Percentiles rank a stretch among this genome's conserved stretches.
Conservation (phyloP, 2,797 vertebrate genomes). For the Cephalopachus bancanus region DNA sequence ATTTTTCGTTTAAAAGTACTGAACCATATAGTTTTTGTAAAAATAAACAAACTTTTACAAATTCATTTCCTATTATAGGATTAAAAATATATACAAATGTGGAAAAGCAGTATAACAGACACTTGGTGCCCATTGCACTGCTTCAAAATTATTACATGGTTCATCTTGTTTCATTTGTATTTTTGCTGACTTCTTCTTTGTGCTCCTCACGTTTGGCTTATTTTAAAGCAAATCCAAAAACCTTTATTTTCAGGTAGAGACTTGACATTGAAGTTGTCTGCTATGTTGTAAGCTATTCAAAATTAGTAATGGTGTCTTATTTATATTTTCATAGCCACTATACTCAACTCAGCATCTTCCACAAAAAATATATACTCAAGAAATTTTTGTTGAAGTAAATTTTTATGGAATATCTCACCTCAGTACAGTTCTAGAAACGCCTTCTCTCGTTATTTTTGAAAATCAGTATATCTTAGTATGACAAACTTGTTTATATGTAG, state of each 20-base stretch:
- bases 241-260: not conserved
- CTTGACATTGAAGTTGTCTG: not conserved
- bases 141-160: not conserved
- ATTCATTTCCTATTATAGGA: not conserved
- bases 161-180: not conserved
- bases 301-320: not conserved
- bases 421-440: not conserved
- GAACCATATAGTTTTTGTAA: not conserved
- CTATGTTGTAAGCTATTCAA: not conserved
- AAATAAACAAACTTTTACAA: not conserved
- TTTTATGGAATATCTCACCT: not conserved
- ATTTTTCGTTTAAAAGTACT: slow-evolving; percentile 30
- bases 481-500: not conserved
- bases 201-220: accelerated
- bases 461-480: not conserved
- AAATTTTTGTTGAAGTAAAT: slow-evolving; percentile 26
- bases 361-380: not conserved
- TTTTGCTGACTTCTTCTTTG: not conserved
- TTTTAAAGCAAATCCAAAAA: not conserved
- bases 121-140: not conserved
- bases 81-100: not conserved
- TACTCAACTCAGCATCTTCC: not conserved
- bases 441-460: not conserved
- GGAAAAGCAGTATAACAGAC: not conserved
- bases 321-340: not conserved